Conservation (phyloP, 2,888 invertebrate species). For the Aromia moschata region DNA sequence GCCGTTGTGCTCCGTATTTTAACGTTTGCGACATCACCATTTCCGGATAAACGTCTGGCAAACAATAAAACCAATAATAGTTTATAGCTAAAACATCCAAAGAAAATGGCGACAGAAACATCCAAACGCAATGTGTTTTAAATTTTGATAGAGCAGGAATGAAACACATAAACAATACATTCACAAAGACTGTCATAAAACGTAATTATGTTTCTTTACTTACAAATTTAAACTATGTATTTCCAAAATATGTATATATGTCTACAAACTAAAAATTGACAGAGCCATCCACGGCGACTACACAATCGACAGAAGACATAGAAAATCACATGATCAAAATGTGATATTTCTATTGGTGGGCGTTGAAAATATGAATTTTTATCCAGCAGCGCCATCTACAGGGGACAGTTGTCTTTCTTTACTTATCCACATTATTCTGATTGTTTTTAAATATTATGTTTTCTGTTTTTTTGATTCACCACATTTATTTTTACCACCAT, state of each 20-base stretch:
- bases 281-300: constrained; percentile 52
- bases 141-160: constrained; percentile 4
- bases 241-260: constrained; percentile 7
- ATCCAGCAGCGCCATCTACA: too few species aligned
- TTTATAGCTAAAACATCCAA: too few species aligned
- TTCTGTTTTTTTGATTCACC: too few species aligned
- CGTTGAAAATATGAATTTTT: too few species aligned
- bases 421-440: too few species aligned
- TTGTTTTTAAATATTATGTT: too few species aligned
- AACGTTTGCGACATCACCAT: too few species aligned
- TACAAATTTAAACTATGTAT: constrained; percentile 7
- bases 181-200: neutral
- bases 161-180: neutral
- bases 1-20: too few species aligned
- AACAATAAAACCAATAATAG: too few species aligned
- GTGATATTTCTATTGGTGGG: neutral
- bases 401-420: too few species aligned
- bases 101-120: constrained; percentile 17
- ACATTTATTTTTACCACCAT: too few species aligned
- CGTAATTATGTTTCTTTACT: constrained; percentile 10
- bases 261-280: constrained; percentile 44
- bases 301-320: constrained; percentile 31
- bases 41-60: too few species aligned
- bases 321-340: constrained; percentile 22
- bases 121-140: constrained; percentile 8